Base-by-base conservation (phyloP, 2,797 vertebrate genomes). In the Clarias fuscus region DNA sequence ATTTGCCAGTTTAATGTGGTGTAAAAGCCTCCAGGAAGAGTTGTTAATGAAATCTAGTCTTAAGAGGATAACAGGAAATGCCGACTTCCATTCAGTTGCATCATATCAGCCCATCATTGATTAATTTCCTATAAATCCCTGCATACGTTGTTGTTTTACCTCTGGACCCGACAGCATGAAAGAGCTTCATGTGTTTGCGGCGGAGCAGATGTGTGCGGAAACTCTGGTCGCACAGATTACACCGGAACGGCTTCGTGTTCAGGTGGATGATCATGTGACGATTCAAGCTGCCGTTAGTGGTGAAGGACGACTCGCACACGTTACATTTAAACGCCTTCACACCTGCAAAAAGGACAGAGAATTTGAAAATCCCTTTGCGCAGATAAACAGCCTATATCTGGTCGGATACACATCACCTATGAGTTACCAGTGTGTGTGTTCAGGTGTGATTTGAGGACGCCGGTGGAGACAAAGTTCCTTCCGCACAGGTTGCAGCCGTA, bases 201-300 rank as follows among this genome's bases (percentile, higher is more conserved):
- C 96, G 98, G 90, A 98, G 96, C 91, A 96, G 94, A 37, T 94
- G 96, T 83, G 97, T 98, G 88, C 97, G 96, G 95, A 99, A 99
- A 91, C 93, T 97, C 89, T 99, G 97, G 22, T 96, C 96, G 75
- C 98, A 99, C 92, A 98, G 93, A 0, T 95, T 94, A 90, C 98
- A 99, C 91, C 97, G 99, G 92, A 97, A 97, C n/a, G 97, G 96
- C 93, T 97, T 98, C 89, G 95, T 91, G 92, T 95, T 96, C 90
- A 95, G 93, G 91, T 99, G 98, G 82, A 97, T 97, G 84, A 97
- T 96, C 96, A 97, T 97, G 95, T 99, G 98, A 76, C 98, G 95
- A 78, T 98, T 99, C 93, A 99, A 96, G 93, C 98, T 99, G 87
- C 98, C 98, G 24, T 99, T 99, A 89, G 98, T 99, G 88, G 98